Percentiles rank a stretch among this genome's conserved stretches.
phyloP scores from a whole-genome alignment of 2,888 invertebrate genomes.

The Neria commutata region DNA sequence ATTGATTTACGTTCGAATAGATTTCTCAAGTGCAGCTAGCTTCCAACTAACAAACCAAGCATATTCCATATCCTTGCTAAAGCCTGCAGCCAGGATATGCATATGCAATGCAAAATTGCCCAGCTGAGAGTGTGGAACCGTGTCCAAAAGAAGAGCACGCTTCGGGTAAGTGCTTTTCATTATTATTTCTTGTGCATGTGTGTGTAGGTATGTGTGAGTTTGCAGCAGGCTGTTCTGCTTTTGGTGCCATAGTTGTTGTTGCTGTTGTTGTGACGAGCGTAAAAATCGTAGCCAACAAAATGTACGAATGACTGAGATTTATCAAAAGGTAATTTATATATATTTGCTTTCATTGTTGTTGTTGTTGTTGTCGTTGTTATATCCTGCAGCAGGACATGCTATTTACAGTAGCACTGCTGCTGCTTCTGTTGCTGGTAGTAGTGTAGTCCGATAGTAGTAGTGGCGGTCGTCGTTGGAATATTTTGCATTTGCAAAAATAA shows the following conservation, averaged over 20 bases:
- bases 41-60: slow-evolving; percentile 11
- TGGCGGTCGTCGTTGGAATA: slow-evolving; percentile 30
- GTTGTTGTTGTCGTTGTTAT: slow-evolving; percentile 30
- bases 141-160: background rate
- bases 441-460: slow-evolving; percentile 19
- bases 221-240: background rate
- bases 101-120: too few species aligned
- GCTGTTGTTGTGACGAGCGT: slow-evolving; percentile 21
- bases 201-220: slow-evolving; percentile 7
- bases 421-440: slow-evolving; percentile 8
- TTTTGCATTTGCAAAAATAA: slow-evolving; percentile 47
- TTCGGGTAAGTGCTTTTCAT: background rate
- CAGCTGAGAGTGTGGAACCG: too few species aligned
- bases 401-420: slow-evolving; percentile 34
- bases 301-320: slow-evolving; percentile 56
- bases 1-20: slow-evolving; percentile 63
- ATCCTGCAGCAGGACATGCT: slow-evolving; percentile 40
- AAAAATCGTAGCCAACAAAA: slow-evolving; percentile 27
- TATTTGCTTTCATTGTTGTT: slow-evolving; percentile 30
- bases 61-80: too few species aligned
- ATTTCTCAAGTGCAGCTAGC: slow-evolving; percentile 60
- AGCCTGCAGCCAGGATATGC: too few species aligned
- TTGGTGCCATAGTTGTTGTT: slow-evolving; percentile 24
- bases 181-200: background rate
- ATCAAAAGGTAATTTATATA: slow-evolving; percentile 63